Evolutionary conservation across 2,888 invertebrate genomes (phyloP).

Genomic region (Nemotelus nigrinus): DNA sequence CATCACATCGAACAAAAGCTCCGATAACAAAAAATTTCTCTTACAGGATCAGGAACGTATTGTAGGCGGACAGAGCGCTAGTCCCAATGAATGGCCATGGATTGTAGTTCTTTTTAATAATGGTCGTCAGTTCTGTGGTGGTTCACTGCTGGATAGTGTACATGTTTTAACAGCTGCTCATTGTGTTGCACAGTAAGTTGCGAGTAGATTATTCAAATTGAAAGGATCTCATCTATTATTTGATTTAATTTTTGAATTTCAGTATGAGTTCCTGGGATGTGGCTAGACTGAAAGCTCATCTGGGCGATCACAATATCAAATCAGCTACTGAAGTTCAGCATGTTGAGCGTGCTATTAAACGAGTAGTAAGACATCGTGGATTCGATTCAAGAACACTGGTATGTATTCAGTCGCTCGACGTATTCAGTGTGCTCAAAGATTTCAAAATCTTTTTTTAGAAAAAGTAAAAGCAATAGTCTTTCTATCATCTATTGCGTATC

Average conservation of each 20-base stretch:
- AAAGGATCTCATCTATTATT: background rate
- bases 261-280: constrained; percentile 93
- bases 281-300: constrained; percentile 79
- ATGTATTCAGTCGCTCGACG: constrained; percentile 54
- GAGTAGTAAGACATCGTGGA: constrained; percentile 85
- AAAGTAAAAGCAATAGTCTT: no score
- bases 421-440: background rate
- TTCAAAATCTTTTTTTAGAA: background rate
- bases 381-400: constrained; percentile 86
- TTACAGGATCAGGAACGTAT: constrained; percentile 80
- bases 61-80: constrained; percentile 85
- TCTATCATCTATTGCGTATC: no score
- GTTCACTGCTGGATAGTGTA: constrained; percentile 80
- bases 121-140: constrained; percentile 88
- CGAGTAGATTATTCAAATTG: background rate
- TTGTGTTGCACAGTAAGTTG: constrained; percentile 85
- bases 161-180: constrained; percentile 88
- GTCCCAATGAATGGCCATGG: constrained; percentile 87
- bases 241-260: constrained; percentile 42
- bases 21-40: no score
- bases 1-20: background rate
- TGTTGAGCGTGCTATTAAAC: constrained; percentile 80
- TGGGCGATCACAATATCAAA: constrained; percentile 86
- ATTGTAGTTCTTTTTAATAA: constrained; percentile 84
- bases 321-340: constrained; percentile 79